Evolutionary conservation across 2,888 invertebrate species (phyloP), one percentile per base, ranked within the genome.

Genomic region (Epinotia demarniana): DNA sequence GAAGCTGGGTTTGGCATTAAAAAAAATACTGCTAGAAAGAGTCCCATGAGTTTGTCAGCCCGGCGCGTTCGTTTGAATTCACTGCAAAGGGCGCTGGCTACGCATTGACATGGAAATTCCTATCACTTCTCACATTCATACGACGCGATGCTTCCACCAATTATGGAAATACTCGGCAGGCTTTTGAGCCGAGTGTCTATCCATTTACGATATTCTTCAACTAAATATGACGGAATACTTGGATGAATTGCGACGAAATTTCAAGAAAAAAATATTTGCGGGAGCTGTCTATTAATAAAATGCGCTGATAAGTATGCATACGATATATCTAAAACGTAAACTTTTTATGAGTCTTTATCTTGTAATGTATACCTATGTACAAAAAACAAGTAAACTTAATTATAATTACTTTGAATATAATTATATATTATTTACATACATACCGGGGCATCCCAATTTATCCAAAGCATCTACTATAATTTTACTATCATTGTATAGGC

Each of bases 21-120:
- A 3, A 9, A 33, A 19, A n/a, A n/a, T 9, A 61, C n/a, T 33
- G n/a, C 33, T 33, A 61, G n/a, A 61, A 33, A n/a, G 33, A 11
- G 9, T n/a, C 33, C n/a, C 33, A n/a, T 6, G 23, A 46, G 16
- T 46, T 53, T 60, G 58, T 46, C 69, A 43, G 13, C 58, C 46
- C 46, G 12, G 39, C 13, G 46, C 33, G 61, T 58, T 19, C 46
- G 27, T 63, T 69, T 74, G 69, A 70, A 19, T 19, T 69, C 58
- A 23, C 63, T 23, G 63, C 69, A 64, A 70, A 74, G 64, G 63
- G 58, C 58, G 27, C 62, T 19, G 9, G 23, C 23, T 19, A 63
- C 49, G 69, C 63, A 69, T 70, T 74, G 74, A 74, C 49, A 62
- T 63, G 74, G 58, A 74, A 74, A 74, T 74, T 74, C 46, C 58